phyloP scores from a whole-genome alignment of 1,140 invertebrate species.

The Dinoponera quadriceps region DNA sequence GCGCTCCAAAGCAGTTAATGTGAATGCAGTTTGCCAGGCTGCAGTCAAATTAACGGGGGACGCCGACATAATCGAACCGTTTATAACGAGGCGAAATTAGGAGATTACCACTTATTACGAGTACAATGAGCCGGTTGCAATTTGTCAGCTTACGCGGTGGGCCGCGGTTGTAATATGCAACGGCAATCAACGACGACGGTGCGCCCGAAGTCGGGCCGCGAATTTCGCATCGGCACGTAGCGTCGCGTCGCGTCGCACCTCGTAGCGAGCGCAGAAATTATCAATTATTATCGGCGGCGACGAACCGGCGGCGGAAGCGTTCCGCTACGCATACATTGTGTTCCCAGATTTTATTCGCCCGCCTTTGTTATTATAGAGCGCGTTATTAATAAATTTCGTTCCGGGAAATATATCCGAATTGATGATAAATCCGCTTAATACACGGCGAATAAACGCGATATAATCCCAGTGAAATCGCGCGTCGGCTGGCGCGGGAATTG shows the following conservation, averaged over 20 bases:
- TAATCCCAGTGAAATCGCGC: conserved; percentile 48
- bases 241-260: no score
- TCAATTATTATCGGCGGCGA: conserved; percentile 44
- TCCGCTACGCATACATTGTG: background rate
- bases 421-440: conserved; percentile 39
- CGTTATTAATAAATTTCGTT: conserved; percentile 45
- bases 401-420: conserved; percentile 38
- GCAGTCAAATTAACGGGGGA: conserved; percentile 66
- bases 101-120: conserved; percentile 67
- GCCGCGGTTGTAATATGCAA: conserved; percentile 45
- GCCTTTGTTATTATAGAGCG: conserved; percentile 22
- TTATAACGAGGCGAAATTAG: conserved; percentile 59
- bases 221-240: conserved; percentile 32
- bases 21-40: conserved; percentile 61
- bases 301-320: background rate
- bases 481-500: background rate
- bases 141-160: conserved; percentile 40
- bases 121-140: conserved; percentile 48
- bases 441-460: conserved; percentile 19
- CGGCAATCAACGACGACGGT: conserved; percentile 46
- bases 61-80: conserved; percentile 28
- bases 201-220: conserved; percentile 36
- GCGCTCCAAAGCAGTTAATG: conserved; percentile 54
- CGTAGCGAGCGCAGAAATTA: conserved; percentile 11
- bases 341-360: conserved; percentile 22